Conservation (phyloP, 37 sponge, comb jelly and placozoan genomes). For the Tethya wilhelma region DNA sequence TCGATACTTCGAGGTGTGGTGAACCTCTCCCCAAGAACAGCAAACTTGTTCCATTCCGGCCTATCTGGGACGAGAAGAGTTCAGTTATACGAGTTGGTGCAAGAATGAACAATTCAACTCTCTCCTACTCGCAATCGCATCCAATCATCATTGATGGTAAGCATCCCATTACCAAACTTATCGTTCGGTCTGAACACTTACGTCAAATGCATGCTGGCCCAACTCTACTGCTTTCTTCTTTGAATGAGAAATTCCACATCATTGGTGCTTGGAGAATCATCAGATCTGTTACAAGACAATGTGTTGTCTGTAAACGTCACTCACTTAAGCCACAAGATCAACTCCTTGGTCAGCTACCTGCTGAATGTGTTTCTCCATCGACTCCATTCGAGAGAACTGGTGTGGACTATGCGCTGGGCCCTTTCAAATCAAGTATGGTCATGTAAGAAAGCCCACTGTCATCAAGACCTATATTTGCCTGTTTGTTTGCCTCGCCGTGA, state of each 20-base stretch:
- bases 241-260: slow-evolving; percentile 23
- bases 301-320: slow-evolving; percentile 7
- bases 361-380: slow-evolving; percentile 13
- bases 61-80: background rate
- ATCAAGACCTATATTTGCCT: no score
- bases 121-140: no score
- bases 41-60: slow-evolving; percentile 18
- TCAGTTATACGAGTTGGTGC: slow-evolving; percentile 27
- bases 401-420: no score
- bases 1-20: background rate
- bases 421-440: no score
- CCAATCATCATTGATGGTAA: no score
- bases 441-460: no score
- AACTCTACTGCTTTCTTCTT: slow-evolving; percentile 7
- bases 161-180: no score
- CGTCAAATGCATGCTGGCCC: slow-evolving; percentile 32
- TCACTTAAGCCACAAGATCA: no score
- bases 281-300: slow-evolving; percentile 27
- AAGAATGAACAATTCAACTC: slow-evolving; percentile 14
- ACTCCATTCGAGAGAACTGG: slow-evolving; percentile 16
- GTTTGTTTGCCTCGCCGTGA: no score
- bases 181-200: slow-evolving; percentile 15
- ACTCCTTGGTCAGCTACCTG: no score
- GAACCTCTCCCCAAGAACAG: slow-evolving; percentile 20
- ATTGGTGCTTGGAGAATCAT: slow-evolving; percentile 5